These are phyloP conservation scores for Rhinichthys osculus DNA, from an alignment of 2,797 vertebrate genomes.

Conservation along the genomic window DNA sequence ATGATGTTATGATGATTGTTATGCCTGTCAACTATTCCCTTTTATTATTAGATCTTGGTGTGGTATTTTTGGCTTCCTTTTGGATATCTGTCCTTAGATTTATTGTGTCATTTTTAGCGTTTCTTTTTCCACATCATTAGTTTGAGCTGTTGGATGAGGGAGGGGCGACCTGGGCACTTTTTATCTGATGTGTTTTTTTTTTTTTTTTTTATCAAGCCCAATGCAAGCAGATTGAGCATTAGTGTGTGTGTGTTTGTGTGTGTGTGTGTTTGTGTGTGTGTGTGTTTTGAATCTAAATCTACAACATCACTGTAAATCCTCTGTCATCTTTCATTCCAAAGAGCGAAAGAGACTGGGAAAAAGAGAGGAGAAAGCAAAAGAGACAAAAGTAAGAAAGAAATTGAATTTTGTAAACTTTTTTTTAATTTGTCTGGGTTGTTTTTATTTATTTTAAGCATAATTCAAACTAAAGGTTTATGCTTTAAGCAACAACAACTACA, in stretches of 20 bases:
- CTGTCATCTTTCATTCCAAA: slow-evolving; percentile 72
- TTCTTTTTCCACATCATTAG: background rate
- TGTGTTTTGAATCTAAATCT: slow-evolving; percentile 45
- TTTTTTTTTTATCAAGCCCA: slow-evolving; percentile 15
- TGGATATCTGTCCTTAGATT: background rate
- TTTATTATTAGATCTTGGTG: slow-evolving; percentile 6
- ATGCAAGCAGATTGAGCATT: slow-evolving; percentile 34
- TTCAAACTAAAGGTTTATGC: background rate
- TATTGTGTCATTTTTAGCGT: background rate
- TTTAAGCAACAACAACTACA: background rate
- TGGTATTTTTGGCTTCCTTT: slow-evolving; percentile 28
- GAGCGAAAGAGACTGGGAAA: slow-evolving; percentile 72
- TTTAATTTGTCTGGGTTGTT: background rate
- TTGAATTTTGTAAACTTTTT: background rate
- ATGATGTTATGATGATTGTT: background rate
- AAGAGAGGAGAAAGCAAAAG: slow-evolving; percentile 72
- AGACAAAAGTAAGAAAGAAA: slow-evolving; percentile 23
- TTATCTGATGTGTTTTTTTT: background rate
- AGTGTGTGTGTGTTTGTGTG: slow-evolving; percentile 15
- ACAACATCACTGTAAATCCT: slow-evolving; percentile 74
- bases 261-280: slow-evolving; percentile 26
- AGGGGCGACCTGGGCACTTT: slow-evolving; percentile 9
- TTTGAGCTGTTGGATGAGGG: slow-evolving; percentile 21
- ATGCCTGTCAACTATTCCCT: background rate
- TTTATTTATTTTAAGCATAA: background rate